These are phyloP conservation scores for Tiliqua scincoides DNA, from an alignment of 2,113 vertebrate species.

Conservation along the genomic window DNA sequence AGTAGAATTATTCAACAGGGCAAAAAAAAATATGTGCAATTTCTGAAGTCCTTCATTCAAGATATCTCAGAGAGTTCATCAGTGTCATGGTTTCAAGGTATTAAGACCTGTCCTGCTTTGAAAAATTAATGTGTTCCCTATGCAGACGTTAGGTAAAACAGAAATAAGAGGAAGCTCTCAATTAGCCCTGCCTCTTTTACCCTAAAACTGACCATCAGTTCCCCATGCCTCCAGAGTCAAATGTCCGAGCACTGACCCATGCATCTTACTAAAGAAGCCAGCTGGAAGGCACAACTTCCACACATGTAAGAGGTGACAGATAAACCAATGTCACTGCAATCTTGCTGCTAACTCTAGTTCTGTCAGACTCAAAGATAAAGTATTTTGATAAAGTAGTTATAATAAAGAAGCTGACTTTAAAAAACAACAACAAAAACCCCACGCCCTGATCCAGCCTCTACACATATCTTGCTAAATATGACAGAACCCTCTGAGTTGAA, in stretches of 20 bases:
- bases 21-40: not conserved
- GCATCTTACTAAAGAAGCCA: fast-evolving
- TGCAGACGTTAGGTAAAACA: not conserved
- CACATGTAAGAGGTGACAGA: not conserved
- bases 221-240: not conserved
- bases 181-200: not conserved
- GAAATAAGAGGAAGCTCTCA: not conserved
- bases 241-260: not conserved
- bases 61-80: no score
- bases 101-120: no score
- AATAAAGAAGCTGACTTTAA: not conserved
- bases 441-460: not conserved
- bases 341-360: not conserved
- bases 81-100: no score
- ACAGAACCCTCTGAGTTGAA: not conserved
- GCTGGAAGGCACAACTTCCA: not conserved
- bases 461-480: not conserved
- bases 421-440: no score
- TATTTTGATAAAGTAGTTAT: not conserved
- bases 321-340: not conserved
- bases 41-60: not conserved
- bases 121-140: not conserved
- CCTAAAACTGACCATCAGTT: not conserved
- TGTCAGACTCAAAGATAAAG: not conserved
- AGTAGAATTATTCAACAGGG: not conserved